Percentiles rank a stretch among this genome's conserved stretches.
Conservation (phyloP, 2,888 invertebrate genomes). For the Arenicola marina region DNA sequence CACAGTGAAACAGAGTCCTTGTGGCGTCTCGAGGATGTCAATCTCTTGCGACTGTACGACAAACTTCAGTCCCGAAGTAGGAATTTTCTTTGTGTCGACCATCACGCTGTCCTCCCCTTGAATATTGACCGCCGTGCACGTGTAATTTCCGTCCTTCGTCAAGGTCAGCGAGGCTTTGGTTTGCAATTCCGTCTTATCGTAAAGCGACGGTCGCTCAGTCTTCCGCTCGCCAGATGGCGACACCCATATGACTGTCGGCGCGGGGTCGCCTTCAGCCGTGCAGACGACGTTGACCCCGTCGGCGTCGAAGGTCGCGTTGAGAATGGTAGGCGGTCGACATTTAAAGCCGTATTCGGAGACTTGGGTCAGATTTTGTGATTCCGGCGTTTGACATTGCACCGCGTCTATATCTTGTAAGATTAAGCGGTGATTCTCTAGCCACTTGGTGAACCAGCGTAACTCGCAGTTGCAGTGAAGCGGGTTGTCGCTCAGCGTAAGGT, state of each 20-base stretch:
- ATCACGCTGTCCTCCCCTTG: conserved; percentile 25
- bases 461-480: conserved; percentile 38
- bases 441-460: conserved; percentile 31
- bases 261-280: conserved; percentile 33
- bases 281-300: conserved; percentile 29
- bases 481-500: conserved; percentile 28
- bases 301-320: conserved; percentile 30
- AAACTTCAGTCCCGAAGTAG: conserved; percentile 18
- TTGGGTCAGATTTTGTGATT: conserved; percentile 21
- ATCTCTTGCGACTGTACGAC: conserved; percentile 24
- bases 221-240: conserved; percentile 11
- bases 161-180: conserved; percentile 22
- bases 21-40: conserved; percentile 31
- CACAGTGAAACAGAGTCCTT: conserved; percentile 22
- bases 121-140: conserved; percentile 28
- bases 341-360: conserved; percentile 27
- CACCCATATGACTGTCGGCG: conserved; percentile 30
- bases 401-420: conserved; percentile 12
- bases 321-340: conserved; percentile 29
- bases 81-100: conserved; percentile 27
- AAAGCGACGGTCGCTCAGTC: conserved; percentile 7
- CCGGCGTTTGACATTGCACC: conserved; percentile 26
- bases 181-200: conserved; percentile 13
- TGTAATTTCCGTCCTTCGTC: conserved; percentile 30
- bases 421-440: conserved; percentile 19